phyloP scores from a whole-genome alignment of 2,888 invertebrate species.

The Myopa testacea region DNA sequence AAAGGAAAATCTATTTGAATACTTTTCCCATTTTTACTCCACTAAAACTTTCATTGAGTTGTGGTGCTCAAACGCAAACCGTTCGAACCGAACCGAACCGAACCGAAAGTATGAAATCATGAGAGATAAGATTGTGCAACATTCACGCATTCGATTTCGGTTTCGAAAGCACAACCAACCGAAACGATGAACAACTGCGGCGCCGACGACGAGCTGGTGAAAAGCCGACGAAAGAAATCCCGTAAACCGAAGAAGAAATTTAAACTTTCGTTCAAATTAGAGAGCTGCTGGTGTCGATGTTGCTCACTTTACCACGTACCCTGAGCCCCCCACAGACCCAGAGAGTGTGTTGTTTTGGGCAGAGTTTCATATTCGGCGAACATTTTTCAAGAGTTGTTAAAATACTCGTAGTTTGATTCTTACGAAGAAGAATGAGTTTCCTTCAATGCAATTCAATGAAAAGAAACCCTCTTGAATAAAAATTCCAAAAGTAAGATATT shows the following conservation, averaged over 20 bases:
- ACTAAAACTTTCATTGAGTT: constrained; percentile 34
- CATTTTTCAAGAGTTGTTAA: too few species aligned
- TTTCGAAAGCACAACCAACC: constrained; percentile 31
- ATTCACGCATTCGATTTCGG: constrained; percentile 33
- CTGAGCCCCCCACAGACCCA: background rate
- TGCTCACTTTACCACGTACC: background rate
- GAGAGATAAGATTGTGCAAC: constrained; percentile 37
- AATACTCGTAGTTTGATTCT: too few species aligned
- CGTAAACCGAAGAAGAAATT: background rate
- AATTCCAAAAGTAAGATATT: too few species aligned
- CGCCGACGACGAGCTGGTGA: background rate
- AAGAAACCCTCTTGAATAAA: too few species aligned
- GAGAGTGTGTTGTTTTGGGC: too few species aligned
- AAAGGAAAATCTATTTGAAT: constrained; percentile 29
- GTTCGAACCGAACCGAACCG: background rate
- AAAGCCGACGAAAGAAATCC: background rate
- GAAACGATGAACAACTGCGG: constrained; percentile 7
- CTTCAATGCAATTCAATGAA: too few species aligned
- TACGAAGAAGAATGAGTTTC: too few species aligned
- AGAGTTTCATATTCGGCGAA: too few species aligned
- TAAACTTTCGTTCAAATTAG: constrained; percentile 11
- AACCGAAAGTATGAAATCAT: background rate
- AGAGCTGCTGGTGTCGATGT: background rate
- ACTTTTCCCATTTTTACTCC: background rate
- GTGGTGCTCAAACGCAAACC: too few species aligned